Conservation (phyloP, 2,113 vertebrate genomes). For the Panthera uncia region DNA sequence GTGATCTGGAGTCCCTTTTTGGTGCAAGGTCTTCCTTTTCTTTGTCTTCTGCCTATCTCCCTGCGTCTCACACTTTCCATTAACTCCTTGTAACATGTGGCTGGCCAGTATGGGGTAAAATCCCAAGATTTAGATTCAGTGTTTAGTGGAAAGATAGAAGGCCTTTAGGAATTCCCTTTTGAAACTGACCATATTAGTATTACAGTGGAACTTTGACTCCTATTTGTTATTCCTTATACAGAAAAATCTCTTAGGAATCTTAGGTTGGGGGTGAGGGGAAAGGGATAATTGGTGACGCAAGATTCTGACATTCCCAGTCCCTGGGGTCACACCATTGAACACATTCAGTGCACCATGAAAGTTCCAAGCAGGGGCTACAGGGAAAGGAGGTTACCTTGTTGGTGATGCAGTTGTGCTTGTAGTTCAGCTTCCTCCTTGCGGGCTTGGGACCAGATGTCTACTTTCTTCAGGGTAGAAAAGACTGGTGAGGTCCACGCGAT, state of each 20-base stretch:
- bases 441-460: slow-evolving; percentile 80
- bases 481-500: slow-evolving; percentile 79
- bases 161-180: background rate
- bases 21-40: background rate
- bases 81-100: background rate
- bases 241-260: background rate
- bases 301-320: background rate
- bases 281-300: background rate
- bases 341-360: background rate
- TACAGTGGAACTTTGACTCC: background rate
- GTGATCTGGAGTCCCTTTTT: background rate
- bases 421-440: slow-evolving; percentile 73
- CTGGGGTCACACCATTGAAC: background rate
- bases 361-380: background rate
- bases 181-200: background rate
- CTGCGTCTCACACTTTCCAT: background rate
- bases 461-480: slow-evolving; percentile 84
- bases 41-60: background rate
- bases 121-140: background rate
- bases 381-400: slow-evolving; percentile 12
- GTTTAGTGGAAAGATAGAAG: background rate
- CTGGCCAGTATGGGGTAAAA: background rate
- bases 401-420: background rate
- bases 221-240: background rate
- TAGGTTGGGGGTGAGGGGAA: background rate